Evolutionary conservation across 2,888 invertebrate genomes (phyloP).

Genomic region (Pollenia labialis): DNA sequence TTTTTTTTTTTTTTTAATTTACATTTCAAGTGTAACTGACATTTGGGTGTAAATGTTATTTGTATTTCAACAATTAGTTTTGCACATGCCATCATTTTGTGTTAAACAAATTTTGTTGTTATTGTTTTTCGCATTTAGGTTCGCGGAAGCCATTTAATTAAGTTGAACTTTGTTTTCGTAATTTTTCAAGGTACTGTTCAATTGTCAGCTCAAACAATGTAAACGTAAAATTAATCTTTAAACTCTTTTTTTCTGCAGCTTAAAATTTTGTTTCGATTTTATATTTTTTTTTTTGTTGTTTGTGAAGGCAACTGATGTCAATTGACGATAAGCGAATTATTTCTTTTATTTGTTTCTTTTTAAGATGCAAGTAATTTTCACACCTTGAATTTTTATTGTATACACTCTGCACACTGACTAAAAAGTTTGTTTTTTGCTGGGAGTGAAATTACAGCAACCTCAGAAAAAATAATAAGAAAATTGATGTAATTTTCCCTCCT

Average conservation of each 20-base stretch:
- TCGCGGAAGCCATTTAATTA: conserved; percentile 68
- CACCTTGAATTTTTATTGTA: conserved; percentile 52
- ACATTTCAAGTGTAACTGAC: conserved; percentile 54
- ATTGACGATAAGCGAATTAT: conserved; percentile 65
- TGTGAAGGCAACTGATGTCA: conserved; percentile 70
- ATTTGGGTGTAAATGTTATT: conserved; percentile 28
- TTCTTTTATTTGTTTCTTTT: conserved; percentile 38
- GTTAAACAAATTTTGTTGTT: conserved; percentile 32
- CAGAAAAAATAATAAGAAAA: conserved; percentile 19
- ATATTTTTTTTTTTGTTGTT: neutral
- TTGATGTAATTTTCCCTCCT: conserved; percentile 46
- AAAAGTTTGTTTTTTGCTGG: conserved; percentile 42
- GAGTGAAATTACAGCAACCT: conserved; percentile 43
- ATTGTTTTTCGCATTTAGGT: conserved; percentile 32
- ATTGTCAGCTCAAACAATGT: conserved; percentile 32
- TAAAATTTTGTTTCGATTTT: conserved; percentile 14
- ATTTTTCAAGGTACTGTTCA: conserved; percentile 72
- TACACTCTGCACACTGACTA: conserved; percentile 6
- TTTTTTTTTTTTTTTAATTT: conserved; percentile 25
- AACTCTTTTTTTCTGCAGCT: conserved; percentile 14
- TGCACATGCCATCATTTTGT: conserved; percentile 68
- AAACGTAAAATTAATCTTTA: conserved; percentile 16
- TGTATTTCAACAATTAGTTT: conserved; percentile 48
- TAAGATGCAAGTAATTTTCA: conserved; percentile 64
- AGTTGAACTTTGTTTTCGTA: conserved; percentile 67